Evolutionary conservation across 2,113 vertebrate species (phyloP), one percentile per base, ranked within the genome.

Genomic region (Saguinus imperator): DNA sequence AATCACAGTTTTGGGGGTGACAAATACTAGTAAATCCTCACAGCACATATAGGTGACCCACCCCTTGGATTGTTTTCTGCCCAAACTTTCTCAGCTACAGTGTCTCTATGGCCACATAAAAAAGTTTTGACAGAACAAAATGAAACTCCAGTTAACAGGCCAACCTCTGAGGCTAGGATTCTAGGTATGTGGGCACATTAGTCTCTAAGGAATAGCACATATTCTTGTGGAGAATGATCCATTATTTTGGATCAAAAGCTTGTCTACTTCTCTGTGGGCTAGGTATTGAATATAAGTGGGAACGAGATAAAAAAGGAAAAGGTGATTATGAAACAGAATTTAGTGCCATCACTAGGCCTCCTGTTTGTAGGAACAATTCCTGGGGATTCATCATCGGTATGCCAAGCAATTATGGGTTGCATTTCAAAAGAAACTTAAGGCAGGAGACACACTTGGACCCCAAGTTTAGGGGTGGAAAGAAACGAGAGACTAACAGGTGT

Each of bases 161-260:
- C 61, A 93, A 50, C 85, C 32, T 94, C 68, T 40, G 20, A 20
- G 84, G 55, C 70, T 76, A 40, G 77, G 77, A 79, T 86, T 95
- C 35, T 72, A 86, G 85, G 83, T 10, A 73, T 77, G 29, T 45
- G 89, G 58, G 64, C 48, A 83, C 25, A 29, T 76, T 72, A 35
- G 8, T 93, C n/a, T 96, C 88, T 20, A 93, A 86, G 29, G 35
- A 66, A 64, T 32, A 86, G 83, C 23, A 89, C 76, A 52, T 58
- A 48, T 57, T 96, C 16, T 94, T 93, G 23, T n/a, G 48, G 37
- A 84, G 80, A 96, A 55, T 79, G n/a, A 45, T 84, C 8, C 5
- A 70, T 91, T 80, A 57, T 89, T 95, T 93, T 81, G 79, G 16
- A 76, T 86, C 85, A 87, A 94, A 94, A 96, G 9, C 37, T 91